These are phyloP conservation scores for Capromys pilorides DNA, from an alignment of 2,797 vertebrate genomes.

Conservation along the genomic window DNA sequence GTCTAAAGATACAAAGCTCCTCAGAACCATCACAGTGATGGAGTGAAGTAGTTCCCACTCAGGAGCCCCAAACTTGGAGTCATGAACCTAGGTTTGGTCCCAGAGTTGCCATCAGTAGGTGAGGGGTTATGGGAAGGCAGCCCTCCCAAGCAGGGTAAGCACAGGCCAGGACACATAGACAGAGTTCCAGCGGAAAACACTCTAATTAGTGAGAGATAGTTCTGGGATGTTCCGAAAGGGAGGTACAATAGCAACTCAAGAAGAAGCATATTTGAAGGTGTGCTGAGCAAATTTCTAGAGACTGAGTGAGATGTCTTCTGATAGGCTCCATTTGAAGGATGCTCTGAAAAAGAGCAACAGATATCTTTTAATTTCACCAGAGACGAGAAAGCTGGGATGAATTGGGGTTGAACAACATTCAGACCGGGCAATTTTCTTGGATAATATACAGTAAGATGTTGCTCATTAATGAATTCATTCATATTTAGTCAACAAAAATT, in stretches of 20 bases:
- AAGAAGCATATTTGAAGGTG: background rate
- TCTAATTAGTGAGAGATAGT: background rate
- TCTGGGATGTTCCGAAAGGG: background rate
- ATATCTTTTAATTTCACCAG: background rate
- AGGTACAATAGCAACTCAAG: background rate
- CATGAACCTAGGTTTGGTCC: background rate
- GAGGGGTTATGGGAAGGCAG: background rate
- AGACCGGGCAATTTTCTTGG: background rate
- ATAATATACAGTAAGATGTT: background rate
- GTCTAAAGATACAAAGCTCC: background rate
- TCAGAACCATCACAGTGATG: background rate
- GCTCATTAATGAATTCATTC: too few species aligned
- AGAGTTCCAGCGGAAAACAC: background rate
- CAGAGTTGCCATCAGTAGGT: background rate
- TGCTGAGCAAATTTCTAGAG: slow-evolving; percentile 9
- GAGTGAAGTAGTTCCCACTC: background rate
- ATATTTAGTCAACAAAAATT: background rate
- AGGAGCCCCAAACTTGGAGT: background rate
- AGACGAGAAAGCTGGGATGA: background rate
- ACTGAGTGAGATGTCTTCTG: background rate
- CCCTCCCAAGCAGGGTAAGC: background rate
- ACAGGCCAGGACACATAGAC: background rate
- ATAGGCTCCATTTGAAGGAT: background rate
- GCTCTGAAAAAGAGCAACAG: background rate
- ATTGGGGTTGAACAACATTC: background rate